Evolutionary conservation across 2,113 vertebrate species (phyloP), one percentile per base, ranked within the genome.

Genomic region (Galbula dea): DNA sequence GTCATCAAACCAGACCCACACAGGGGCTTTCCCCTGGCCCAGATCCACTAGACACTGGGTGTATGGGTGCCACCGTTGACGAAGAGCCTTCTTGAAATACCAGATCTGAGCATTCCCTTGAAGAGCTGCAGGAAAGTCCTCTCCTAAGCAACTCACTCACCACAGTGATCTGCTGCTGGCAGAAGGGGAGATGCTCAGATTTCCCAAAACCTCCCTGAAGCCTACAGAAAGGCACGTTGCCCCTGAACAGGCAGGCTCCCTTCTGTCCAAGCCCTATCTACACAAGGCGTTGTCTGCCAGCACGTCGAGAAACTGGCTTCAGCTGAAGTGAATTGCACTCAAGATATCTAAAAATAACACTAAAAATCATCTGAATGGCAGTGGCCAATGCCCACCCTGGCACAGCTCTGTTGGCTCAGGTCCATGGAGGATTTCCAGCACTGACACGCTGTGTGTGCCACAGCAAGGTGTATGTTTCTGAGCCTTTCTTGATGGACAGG

Each of bases 391-490:
- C 45, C 63, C 62, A 83, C n/a, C 41, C 57, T 49, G 66, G 55
- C 67, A 92, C 52, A 49, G 48, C 62, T 57, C 73, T 4, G 3
- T 36, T 2, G 4, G 73, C 41, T 55, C 39, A 18, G 29, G 27
- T 45, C 37, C 71, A 21, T 2, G 12, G 30, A 79, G 62, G 73
- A 71, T 37, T 23, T 77, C 37, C 41, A 52, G 69, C 46, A 24
- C 34, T 2, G 1, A 36, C 1, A 0, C 20, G 36, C 81, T n/a
- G 61, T 1, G 1, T 52, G 51, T 41, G 45, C 32, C 37, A 52
- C 49, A 45, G 19, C 24, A 36, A 71, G 77, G 36, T 81, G 43
- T 15, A 15, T 11, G 2, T 9, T 24, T 29, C 57, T 45, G 49
- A 58, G 43, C 39, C 73, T 66, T 45, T 39, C 39, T 34, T 24